A percentile compares a stretch with the other conserved stretches of the same genome.
These are phyloP conservation scores for Acanthopleura granulata DNA, from an alignment of 2,888 invertebrate species.

Conservation along the genomic window DNA sequence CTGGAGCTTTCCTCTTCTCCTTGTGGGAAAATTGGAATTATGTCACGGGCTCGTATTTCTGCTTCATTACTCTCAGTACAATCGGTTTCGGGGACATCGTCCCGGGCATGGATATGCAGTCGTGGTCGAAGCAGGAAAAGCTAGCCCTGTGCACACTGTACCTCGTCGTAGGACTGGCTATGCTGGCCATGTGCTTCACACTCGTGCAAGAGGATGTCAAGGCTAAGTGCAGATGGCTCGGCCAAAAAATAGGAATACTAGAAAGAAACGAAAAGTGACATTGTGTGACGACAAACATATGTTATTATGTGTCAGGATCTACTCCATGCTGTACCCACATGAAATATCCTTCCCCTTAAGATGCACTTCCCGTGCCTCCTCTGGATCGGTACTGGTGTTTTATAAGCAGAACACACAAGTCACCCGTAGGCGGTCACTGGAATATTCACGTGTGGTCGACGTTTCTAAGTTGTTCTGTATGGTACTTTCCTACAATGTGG, in stretches of 20 bases:
- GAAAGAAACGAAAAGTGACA: conserved; percentile 34
- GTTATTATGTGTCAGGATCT: too few species aligned
- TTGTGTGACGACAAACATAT: too few species aligned
- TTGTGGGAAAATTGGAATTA: conserved; percentile 66
- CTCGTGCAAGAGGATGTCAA: conserved; percentile 71
- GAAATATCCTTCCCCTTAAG: too few species aligned
- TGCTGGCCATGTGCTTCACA: conserved; percentile 72
- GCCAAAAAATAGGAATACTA: conserved; percentile 67
- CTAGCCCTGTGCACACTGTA: conserved; percentile 67
- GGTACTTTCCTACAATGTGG: not conserved
- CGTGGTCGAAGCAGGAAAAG: conserved; percentile 62
- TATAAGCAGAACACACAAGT: too few species aligned
- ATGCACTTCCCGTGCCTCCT: too few species aligned
- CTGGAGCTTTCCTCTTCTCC: conserved; percentile 66
- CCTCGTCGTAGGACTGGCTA: conserved; percentile 69
- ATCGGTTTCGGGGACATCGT: conserved; percentile 68
- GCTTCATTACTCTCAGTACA: conserved; percentile 68
- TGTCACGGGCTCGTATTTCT: conserved; percentile 66
- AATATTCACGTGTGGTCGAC: too few species aligned
- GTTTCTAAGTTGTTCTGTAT: too few species aligned
- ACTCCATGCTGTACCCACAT: too few species aligned
- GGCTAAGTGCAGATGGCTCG: conserved; percentile 67
- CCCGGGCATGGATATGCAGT: conserved; percentile 54
- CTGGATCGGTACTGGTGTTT: too few species aligned
- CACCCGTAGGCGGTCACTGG: too few species aligned